Evolutionary conservation across 2,888 invertebrate species (phyloP), one percentile per base, ranked within the genome.

Genomic region (Congeria kusceri): DNA sequence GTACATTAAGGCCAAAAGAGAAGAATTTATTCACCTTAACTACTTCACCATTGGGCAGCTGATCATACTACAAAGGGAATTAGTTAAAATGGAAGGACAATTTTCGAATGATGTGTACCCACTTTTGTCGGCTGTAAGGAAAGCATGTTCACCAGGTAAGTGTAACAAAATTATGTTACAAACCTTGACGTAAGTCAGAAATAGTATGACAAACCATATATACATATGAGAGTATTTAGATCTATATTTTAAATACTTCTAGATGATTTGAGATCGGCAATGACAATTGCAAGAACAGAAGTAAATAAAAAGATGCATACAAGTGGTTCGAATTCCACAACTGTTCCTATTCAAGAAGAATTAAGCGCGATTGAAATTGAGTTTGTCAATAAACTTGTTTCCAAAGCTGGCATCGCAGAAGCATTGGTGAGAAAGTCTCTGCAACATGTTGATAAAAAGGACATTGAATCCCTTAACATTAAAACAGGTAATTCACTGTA

Each of bases 1-100:
- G 1, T 85, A 88, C 68, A 85, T 90, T 15, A 84, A 69, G 4
- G 49, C 80, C 1, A 84, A 87, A 56, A 70, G 91, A 25, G 59
- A 64, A 11, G 56, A 83, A 15, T 88, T 81, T 59, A 70, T 76
- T 13, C 81, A 84, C n/a, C 83, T 92, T 63, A 92, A 92, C 72
- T 84, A 85, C 75, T 91, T 83, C 82, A 90, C 90, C 9, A 88
- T 89, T 9, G 88, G 88, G 53, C 91, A 92, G 80, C 77, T 92
- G n/a, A 89, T 92, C 5, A 86, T 90, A 28, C 85, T 92, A 18
- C 87, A 91, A 58, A 72, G 79, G 63, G 86, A 91, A 57, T 59
- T 91, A 29, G 84, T 89, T 23, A 86, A 83, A 65, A 18, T 85
- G 9, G 76, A 76, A 2, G 62, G 73, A 9, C 53, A 76, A 0